Base-by-base conservation (phyloP, 2,888 invertebrate genomes). In the Spodoptera picta region DNA sequence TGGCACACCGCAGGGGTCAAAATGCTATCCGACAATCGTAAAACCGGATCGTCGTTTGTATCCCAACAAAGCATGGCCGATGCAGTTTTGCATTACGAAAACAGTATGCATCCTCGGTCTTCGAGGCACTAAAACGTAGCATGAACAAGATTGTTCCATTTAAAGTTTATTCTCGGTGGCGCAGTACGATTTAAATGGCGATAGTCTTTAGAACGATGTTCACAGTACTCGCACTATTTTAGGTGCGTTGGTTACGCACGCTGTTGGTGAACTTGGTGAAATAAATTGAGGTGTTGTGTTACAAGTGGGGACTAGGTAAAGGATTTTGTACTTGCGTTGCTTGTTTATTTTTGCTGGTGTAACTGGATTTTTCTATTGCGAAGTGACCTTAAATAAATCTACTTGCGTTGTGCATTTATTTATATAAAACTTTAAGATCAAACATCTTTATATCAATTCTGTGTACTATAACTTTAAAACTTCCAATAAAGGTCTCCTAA, bases 11-110 rank as follows among this genome's bases (percentile, higher is more conserved):
- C 77, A 66, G 79, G 74, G 90, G 90, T 90, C 89, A 89, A 81
- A 83, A 83, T 65, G 89, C 82, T 89, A 90, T 89, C 89, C 71
- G 64, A 69, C 75, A 82, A 88, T 89, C 88, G 83, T 70, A 81
- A 77, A 83, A 86, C 83, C 82, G 83, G 87, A 85, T 85, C 83
- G 83, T 75, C 69, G 62, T 63, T 76, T 73, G 79, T 84, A 79
- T 77, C 73, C 74, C 76, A 79, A 79, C 82, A 75, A 78, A 77
- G 79, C 80, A 79, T 69, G 77, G 79, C 68, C 73, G 82, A 85
- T 85, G 84, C 82, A 83, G 81, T 83, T 83, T 80, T 74, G 81
- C 79, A 84, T 87, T 87, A 82, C 83, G 83, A 84, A 86, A 87
- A 84, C 81, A 77, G 79, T 75, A 77, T 85, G 77, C 75, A 73